Evolutionary conservation across 2,113 vertebrate genomes (phyloP), one percentile per base, ranked within the genome.

Genomic region (Mellivora capensis): DNA sequence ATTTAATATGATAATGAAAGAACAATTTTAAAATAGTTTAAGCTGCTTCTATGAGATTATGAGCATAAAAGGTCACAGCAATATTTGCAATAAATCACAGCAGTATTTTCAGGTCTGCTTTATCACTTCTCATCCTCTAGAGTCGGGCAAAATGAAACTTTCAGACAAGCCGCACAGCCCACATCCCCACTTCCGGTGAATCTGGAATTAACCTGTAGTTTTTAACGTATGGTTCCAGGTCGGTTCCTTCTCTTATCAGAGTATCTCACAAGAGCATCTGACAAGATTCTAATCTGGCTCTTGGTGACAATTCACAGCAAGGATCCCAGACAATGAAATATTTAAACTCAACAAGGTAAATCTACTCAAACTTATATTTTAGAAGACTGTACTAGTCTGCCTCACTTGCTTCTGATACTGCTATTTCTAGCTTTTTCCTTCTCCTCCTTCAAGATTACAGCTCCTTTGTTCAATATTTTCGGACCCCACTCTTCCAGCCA

Each of bases 401-500:
- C 69, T 67, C 3, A 0, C 69, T 76, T 87, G 64, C 64, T 83
- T 81, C 79, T 47, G 54, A 71, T 39, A n/a, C 20, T 80, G 23
- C 74, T 69, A 64, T 94, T 96, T 95, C 80, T 90, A 92, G 49
- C 52, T 95, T 93, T 88, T 82, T 82, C 47, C 7, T 93, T 95
- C 76, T 85, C 27, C 29, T 95, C 76, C 82, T 79, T 96, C 80
- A 81, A 80, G 96, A 93, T 82, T 76, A 83, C 92, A 97, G 52
- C 42, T 92, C 54, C 80, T 96, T 97, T 84, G 79, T 86, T 94
- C 49, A 88, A 21, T 91, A 72, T 91, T 97, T 81, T 93, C 96
- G 93, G 81, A 90, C 49, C 64, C 44, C 57, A 59, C 47, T 90
- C 77, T 93, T 95, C 83, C 27, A 2, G 84, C 20, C 71, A 42